Percentiles rank a stretch among this genome's conserved stretches.
Conservation (phyloP, 1,140 invertebrate genomes). For the Plutomurus gul region DNA sequence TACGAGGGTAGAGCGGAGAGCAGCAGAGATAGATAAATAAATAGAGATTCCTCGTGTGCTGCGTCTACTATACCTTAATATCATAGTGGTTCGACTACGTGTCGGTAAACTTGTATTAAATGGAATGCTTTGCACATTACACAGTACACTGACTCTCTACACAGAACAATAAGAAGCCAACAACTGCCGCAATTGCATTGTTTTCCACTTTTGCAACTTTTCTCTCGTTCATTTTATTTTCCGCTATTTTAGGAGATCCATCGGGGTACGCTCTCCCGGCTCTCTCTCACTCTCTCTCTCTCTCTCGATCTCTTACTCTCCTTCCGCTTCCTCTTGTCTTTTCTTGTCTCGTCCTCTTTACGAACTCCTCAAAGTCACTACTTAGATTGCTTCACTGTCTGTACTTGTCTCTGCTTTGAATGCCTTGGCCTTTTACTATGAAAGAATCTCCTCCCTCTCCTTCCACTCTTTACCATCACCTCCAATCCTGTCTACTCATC, state of each 20-base stretch:
- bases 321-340: not conserved
- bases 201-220: not conserved
- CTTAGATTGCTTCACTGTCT: not conserved
- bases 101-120: no score
- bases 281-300: not conserved
- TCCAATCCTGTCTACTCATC: slow-evolving; percentile 31
- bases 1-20: no score
- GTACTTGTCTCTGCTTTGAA: not conserved
- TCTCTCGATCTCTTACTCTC: not conserved
- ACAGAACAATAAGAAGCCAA: not conserved
- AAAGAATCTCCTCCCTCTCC: slow-evolving; percentile 19
- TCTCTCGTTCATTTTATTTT: not conserved
- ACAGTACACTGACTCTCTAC: no score
- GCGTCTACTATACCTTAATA: no score
- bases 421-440: not conserved
- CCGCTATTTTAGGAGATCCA: not conserved
- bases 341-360: not conserved
- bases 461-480: slow-evolving; percentile 13
- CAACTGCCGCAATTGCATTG: not conserved
- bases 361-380: not conserved
- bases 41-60: no score
- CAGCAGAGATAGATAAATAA: no score
- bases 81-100: no score
- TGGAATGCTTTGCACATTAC: no score
- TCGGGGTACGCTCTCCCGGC: not conserved